Conservation (phyloP, 2,113 vertebrate species). For the Oxygymnocypris stewartii region DNA sequence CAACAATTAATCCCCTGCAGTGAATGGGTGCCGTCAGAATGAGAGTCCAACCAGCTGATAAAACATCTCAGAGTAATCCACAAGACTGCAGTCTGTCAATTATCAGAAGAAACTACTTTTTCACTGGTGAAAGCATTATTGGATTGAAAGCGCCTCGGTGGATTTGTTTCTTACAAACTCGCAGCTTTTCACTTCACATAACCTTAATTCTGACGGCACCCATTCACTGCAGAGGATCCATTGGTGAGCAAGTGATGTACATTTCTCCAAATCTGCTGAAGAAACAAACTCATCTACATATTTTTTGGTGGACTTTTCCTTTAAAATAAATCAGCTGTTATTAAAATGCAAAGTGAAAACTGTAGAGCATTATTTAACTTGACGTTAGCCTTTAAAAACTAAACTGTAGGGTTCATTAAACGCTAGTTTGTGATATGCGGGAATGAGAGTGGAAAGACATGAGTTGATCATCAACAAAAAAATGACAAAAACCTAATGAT, state of each 20-base stretch:
- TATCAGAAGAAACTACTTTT: not conserved
- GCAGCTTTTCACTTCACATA: too few species aligned
- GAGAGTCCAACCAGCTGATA: not conserved
- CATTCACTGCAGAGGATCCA: not conserved
- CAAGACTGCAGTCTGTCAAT: not conserved
- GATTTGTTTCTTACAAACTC: too few species aligned
- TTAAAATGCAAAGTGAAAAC: constrained; percentile 10
- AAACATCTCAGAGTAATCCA: not conserved
- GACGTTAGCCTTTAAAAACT: constrained; percentile 11
- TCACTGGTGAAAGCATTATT: too few species aligned
- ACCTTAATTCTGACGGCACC: too few species aligned
- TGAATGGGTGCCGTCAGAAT: not conserved
- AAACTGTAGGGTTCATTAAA: constrained; percentile 6
- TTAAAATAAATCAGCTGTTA: not conserved
- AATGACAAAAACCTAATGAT: constrained; percentile 48
- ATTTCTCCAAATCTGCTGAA: not conserved
- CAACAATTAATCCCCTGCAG: too few species aligned
- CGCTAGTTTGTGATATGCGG: not conserved
- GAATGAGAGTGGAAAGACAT: constrained; percentile 27
- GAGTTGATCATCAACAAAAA: constrained; percentile 39
- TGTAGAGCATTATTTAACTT: constrained; percentile 22
- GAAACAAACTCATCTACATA: too few species aligned
- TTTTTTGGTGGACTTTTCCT: not conserved
- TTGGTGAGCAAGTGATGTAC: not conserved
- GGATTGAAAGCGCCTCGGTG: too few species aligned